These are phyloP conservation scores for Ostrea edulis DNA, from an alignment of 1,140 invertebrate species.

Conservation along the genomic window DNA sequence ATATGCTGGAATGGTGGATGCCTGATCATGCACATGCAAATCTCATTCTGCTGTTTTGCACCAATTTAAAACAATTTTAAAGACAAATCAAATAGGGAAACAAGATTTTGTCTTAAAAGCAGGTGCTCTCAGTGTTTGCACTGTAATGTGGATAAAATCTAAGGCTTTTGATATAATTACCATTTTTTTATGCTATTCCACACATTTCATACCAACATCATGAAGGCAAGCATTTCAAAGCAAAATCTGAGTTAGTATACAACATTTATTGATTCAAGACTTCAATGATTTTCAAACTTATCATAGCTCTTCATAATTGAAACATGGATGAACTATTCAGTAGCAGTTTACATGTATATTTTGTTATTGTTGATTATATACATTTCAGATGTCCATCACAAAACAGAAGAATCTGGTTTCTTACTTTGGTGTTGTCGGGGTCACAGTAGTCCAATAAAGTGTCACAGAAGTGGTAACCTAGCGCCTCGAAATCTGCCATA, in stretches of 20 bases:
- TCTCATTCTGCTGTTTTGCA: not conserved
- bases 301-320: not conserved
- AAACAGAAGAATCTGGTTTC: not conserved
- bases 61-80: not conserved
- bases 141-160: conserved; percentile 8
- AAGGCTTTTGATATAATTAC: conserved; percentile 6
- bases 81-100: not conserved
- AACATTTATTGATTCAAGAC: not conserved
- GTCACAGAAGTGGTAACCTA: conserved; percentile 94
- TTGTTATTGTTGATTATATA: not conserved
- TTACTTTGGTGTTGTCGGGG: conserved; percentile 90
- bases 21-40: conserved; percentile 7
- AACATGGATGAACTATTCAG: not conserved
- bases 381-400: no score
- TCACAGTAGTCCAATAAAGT: conserved; percentile 94
- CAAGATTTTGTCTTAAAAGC: conserved; percentile 7
- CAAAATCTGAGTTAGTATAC: conserved; percentile 28
- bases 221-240: conserved; percentile 36
- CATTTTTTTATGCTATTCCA: conserved; percentile 17
- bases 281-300: not conserved
- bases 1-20: not conserved
- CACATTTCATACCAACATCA: conserved; percentile 33
- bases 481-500: conserved; percentile 88
- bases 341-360: not conserved
- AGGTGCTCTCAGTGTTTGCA: not conserved